Evolutionary conservation across 35 echinoderm and acorn worm genomes (phyloP), one percentile per base, ranked within the genome.

Genomic region (Ophiothrix spiculata): DNA sequence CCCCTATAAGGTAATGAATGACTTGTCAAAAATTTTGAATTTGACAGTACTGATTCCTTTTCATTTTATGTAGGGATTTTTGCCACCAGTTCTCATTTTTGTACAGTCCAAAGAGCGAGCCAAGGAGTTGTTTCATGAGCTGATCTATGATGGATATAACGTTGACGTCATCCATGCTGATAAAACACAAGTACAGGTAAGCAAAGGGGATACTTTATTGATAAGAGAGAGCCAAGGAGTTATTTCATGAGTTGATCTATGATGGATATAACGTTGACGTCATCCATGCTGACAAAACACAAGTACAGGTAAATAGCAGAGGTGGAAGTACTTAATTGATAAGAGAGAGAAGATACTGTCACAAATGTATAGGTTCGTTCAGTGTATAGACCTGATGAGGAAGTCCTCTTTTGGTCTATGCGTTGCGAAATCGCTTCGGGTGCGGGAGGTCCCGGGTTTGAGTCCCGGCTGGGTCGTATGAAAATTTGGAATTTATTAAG

Each of bases 151-250:
- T 84, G 92, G 95, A 15, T 91, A 86, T 78, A 99, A 99, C 56
- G 92, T 99, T 36, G 95, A 99, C 75, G 95, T 99, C 25, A 99
- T 99, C 19, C 92, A 99, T 90, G 81, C 95, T 56, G 92, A 99
- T 46, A 99, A 93, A 83, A 84, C 95, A 13, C 95, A 99, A 76
- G 56, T 54, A 78, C 95, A 99, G 95, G 95, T 97, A 64, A 79
- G 76, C 16, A 40, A 6, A 25, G 0, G 75, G n/a, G n/a, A n/a
- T n/a, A n/a, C 4, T 78, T 78, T 31, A 35, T 37, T 33, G 0
- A 39, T 35, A 99, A 36, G 95, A 94, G 6, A 88, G 95, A 73
- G 92, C 95, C 46, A 94, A 94, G 83, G 95, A 99, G 63, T 81
- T 99, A 40, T 99, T 99, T 79, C 85, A 99, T 84, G 95, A 99